Conservation (phyloP, 2,888 invertebrate species). For the Parnassius smintheus region DNA sequence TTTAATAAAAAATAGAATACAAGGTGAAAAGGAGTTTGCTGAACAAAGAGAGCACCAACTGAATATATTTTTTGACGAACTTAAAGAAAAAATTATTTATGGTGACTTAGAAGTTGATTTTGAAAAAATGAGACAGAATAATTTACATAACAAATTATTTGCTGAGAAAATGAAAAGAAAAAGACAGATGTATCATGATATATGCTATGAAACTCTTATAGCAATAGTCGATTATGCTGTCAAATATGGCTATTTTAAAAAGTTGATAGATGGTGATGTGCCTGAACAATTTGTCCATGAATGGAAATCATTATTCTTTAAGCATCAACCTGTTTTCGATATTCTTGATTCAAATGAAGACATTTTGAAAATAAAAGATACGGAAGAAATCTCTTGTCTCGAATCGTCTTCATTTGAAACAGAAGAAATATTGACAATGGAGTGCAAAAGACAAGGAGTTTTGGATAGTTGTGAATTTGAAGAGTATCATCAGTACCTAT, state of each 20-base stretch:
- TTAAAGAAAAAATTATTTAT: conserved; percentile 68
- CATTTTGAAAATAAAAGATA: conserved; percentile 50
- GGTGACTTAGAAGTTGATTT: conserved; percentile 74
- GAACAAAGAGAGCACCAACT: conserved; percentile 75
- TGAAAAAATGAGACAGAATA: conserved; percentile 73
- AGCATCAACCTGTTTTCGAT: conserved; percentile 78
- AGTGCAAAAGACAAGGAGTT: conserved; percentile 75
- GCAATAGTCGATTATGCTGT: conserved; percentile 80
- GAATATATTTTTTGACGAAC: conserved; percentile 64
- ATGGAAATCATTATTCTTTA: conserved; percentile 80
- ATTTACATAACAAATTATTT: conserved; percentile 78
- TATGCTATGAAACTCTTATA: conserved; percentile 77
- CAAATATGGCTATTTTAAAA: conserved; percentile 73
- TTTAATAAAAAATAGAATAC: conserved; percentile 75
- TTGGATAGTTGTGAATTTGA: conserved; percentile 79
- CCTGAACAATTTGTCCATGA: conserved; percentile 73
- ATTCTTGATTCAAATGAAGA: conserved; percentile 64
- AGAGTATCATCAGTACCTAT: conserved; percentile 75
- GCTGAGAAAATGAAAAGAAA: conserved; percentile 76
- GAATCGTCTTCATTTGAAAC: conserved; percentile 45
- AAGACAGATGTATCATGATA: conserved; percentile 66
- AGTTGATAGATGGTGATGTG: conserved; percentile 61
- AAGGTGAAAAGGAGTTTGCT: conserved; percentile 72
- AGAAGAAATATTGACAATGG: conserved; percentile 69
- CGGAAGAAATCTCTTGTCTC: conserved; percentile 39